Evolutionary conservation across 2,888 invertebrate genomes (phyloP), one percentile per base, ranked within the genome.

Genomic region (Melipona beecheii): DNA sequence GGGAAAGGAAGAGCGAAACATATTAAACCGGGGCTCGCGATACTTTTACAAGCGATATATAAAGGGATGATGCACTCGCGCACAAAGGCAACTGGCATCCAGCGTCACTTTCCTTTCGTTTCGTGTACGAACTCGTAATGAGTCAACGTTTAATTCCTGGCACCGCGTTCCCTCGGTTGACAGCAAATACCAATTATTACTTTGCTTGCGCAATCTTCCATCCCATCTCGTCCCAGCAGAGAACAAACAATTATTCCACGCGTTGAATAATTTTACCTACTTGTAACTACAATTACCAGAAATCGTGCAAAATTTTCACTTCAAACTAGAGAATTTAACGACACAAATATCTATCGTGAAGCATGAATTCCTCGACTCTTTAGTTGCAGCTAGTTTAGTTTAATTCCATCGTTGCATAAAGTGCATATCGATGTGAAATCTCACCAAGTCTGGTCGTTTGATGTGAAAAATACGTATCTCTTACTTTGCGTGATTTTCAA

Each of bases 51-150:
- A 66, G 36, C 58, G 64, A 76, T 50, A 24, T 58, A 71, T 58
- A 75, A 81, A 71, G 54, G 60, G 66, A 81, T 36, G 80, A 80
- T 80, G 80, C 71, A 52, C n/a, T 71, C 56, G 24, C 36, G 54
- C 56, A 36, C 36, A 43, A 81, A 81, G 62, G 11, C 66, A 70
- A 75, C 70, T 70, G 75, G 75, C 62, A 69, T 66, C 21, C 76
- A 24, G 11, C 76, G 54, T 76, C 68, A 21, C 58, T 81, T 81
- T 71, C 71, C 58, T 75, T 71, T 76, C 49, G 66, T 64, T 36
- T 36, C 72, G 54, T 60, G 49, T 62, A 68, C 68, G 54, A 66
- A 68, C 54, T 64, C 69, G 24, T 69, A 81, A 77, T 77, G 81
- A 81, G 60, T 77, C 56, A 64, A 77, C 73, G 31, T 69, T 81